Base-by-base conservation (phyloP, 2,797 vertebrate species). In the Chelon auratus region DNA sequence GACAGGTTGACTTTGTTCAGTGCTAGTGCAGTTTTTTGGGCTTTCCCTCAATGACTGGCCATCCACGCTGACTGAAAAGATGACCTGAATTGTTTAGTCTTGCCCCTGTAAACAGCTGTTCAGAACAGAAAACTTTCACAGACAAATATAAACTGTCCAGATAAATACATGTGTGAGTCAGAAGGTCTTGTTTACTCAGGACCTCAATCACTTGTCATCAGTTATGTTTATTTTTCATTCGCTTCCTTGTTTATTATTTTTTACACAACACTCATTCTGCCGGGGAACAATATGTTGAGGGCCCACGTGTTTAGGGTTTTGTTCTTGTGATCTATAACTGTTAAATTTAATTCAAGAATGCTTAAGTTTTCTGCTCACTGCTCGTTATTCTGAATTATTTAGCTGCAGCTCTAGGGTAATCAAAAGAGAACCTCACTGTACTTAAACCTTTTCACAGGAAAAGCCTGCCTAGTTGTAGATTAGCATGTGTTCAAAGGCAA, bases 211-310 rank as follows among this genome's bases (percentile, higher is more conserved):
- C 4, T 3, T 9, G 6, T 36, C 3, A 40, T 40, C 0, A 33
- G 10, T 65, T 5, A 15, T 3, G 14, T 40, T 11, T 43, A 22
- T 24, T 13, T 63, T 15, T 39, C 62, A 51, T 70, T 26, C 60
- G 76, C 60, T 80, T 82, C 74, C 68, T 68, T 33, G 17, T 55
- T 59, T 50, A 6, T 37, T 53, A 42, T 39, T n/a, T 77, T 47
- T 13, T 8, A 26, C 56, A 55, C 47, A 47, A 11, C 0, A 3
- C 10, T 52, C 9, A 30, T 11, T 11, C 5, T 62, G 37, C 24
- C 0, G 9, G 58, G 66, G 78, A 72, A 42, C 5, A 30, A 40
- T 72, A 30, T 22, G 33, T 12, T 77, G 40, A 33, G 36, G 1
- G 0, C 71, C 51, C 15, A 10, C 5, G 2, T 62, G 45, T 54